Evolutionary conservation across 2,888 invertebrate species (phyloP), one percentile per base, ranked within the genome.

Genomic region (Tetanocera ferruginea): DNA sequence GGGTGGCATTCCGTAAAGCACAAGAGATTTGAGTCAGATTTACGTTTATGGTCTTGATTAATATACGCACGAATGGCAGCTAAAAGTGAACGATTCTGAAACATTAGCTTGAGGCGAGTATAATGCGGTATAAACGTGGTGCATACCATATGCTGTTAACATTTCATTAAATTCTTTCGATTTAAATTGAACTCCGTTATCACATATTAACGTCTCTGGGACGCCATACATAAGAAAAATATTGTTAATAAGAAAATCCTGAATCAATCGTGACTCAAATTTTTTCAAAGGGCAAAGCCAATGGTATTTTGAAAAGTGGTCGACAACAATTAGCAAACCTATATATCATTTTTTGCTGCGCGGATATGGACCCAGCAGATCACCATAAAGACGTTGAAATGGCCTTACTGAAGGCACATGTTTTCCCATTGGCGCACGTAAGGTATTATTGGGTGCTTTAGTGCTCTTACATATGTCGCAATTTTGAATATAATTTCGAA

Each of bases 151-250:
- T 55, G 31, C 28, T 5, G 55, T 69, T 1, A 81, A 37, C 14
- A 83, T 76, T 3, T 49, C 28, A 17, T 82, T 76, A 51, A 81
- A 80, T 17, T 77, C 43, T 19, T 76, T 78, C 1, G 80, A 67
- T 17, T 76, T 76, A 76, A 83, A 85, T 69, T 84, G 84, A 5
- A 77, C 66, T 0, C 85, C 84, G 77, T 86, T 86, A 37, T 86
- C 85, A n/a, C 78, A 78, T 5, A 84, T 82, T 4, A 84, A 23
- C 0, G 43, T 31, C 43, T 82, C 79, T 0, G 84, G 83, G 31
- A 83, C 82, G 28, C 83, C 84, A 79, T 82, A 85, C 6, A 81
- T 17, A 14, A 81, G 79, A 69, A 85, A 83, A 57, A 78, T 55
- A 1, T 70, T 4, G n/a, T n/a, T 3, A 17, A 4, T 9, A 2